Conservation (phyloP, 2,797 vertebrate genomes). For the Dermochelys coriacea region DNA sequence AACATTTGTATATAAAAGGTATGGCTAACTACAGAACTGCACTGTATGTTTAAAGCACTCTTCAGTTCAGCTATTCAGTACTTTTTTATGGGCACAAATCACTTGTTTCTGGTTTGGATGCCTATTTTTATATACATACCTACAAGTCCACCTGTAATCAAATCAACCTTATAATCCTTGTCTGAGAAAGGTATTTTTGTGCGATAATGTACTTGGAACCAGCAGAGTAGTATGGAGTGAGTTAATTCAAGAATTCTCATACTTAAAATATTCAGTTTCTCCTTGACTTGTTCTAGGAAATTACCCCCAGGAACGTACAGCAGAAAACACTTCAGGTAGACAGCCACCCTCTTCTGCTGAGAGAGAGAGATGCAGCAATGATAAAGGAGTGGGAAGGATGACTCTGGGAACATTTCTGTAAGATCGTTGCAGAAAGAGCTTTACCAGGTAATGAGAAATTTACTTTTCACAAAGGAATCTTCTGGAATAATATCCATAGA, state of each 20-base stretch:
- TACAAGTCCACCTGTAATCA: not conserved
- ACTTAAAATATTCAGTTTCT: not conserved
- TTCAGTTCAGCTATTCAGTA: not conserved
- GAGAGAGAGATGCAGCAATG: not conserved
- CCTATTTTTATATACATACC: not conserved
- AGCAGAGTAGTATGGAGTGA: not conserved
- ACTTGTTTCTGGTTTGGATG: not conserved
- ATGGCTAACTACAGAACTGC: not conserved
- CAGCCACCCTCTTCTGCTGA: not conserved
- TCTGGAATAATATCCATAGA: conserved; percentile 49
- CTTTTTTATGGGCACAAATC: accelerated
- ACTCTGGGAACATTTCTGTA: not conserved
- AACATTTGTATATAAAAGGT: not conserved
- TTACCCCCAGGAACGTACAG: not conserved
- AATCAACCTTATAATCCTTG: conserved; percentile 1
- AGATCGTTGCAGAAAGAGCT: conserved; percentile 28
- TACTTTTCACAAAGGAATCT: conserved; percentile 64
- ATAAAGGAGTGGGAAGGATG: not conserved
- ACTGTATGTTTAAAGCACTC: not conserved
- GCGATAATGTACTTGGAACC: not conserved
- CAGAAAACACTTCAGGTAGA: not conserved
- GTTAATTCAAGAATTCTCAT: not conserved
- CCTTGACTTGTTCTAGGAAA: not conserved
- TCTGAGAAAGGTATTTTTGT: not conserved
- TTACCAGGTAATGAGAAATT: conserved; percentile 64